Conservation (phyloP, 2,113 vertebrate species). For the Carassius carassius region DNA sequence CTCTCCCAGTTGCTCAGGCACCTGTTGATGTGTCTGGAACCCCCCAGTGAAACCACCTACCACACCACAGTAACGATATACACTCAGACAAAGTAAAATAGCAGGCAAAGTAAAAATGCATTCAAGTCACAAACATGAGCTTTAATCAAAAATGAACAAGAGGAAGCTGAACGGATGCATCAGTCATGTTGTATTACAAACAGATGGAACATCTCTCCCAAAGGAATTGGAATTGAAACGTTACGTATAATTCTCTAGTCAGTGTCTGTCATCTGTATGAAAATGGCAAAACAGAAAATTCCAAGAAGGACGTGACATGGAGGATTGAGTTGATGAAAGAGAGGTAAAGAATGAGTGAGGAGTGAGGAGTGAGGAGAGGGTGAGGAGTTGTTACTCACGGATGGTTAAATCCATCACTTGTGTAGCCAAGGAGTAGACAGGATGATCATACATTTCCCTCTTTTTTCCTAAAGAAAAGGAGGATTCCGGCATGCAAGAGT, state of each 20-base stretch:
- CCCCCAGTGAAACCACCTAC: constrained; percentile 52
- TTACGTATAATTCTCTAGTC: background rate
- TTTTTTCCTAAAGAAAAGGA: constrained; percentile 99
- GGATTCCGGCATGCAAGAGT: constrained; percentile 99
- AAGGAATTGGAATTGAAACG: background rate
- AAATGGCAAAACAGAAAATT: constrained; percentile 76
- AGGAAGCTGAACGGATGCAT: constrained; percentile 87
- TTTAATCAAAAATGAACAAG: constrained; percentile 76
- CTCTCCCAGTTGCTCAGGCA: constrained; percentile 51
- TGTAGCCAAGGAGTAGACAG: constrained; percentile 99
- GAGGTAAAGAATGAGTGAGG: constrained; percentile 67
- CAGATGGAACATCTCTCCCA: constrained; percentile 77
- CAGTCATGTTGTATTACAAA: constrained; percentile 90
- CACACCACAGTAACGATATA: constrained; percentile 55
- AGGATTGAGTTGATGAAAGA: constrained; percentile 52
- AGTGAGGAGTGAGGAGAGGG: background rate
- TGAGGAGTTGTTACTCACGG: constrained; percentile 91
- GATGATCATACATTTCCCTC: constrained; percentile 99
- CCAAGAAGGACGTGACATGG: constrained; percentile 63
- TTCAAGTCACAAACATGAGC: constrained; percentile 97
- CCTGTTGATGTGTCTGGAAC: constrained; percentile 50
- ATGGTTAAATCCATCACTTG: constrained; percentile 99
- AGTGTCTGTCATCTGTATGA: constrained; percentile 25
- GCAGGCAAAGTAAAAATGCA: constrained; percentile 99
- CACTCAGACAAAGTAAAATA: constrained; percentile 80